phyloP scores from a whole-genome alignment of 2,888 invertebrate genomes.

The Flabesymbios commensalis region DNA sequence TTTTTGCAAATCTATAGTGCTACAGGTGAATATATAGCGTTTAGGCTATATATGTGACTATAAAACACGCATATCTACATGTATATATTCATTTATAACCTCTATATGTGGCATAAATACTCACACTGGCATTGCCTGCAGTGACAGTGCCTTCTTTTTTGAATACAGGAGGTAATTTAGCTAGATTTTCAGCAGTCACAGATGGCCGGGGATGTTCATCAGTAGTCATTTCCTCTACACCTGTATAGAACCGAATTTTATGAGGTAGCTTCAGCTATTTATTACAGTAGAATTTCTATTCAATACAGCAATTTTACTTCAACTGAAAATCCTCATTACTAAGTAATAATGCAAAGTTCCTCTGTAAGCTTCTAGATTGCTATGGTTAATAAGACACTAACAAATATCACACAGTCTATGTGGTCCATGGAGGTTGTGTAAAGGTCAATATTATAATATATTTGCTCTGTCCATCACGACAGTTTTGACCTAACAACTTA shows the following conservation, averaged over 20 bases:
- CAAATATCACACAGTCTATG: too few relatives aligned
- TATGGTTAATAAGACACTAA: too few relatives aligned
- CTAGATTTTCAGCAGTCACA: constrained; percentile 81
- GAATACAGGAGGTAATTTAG: constrained; percentile 86
- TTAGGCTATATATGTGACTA: not conserved
- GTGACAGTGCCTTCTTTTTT: constrained; percentile 93
- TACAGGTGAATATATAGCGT: not conserved
- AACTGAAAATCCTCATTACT: too few relatives aligned
- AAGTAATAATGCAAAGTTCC: too few relatives aligned
- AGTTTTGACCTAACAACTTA: too few relatives aligned
- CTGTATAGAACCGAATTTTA: constrained; percentile 26
- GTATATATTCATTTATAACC: not conserved
- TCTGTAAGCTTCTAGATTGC: too few relatives aligned
- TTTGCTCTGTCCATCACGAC: too few relatives aligned
- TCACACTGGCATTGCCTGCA: constrained; percentile 90
- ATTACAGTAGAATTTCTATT: not conserved
- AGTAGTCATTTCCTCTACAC: constrained; percentile 72
- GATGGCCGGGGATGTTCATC: constrained; percentile 88
- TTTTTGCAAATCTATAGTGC: not conserved
- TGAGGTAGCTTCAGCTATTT: not conserved
- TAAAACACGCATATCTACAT: not conserved
- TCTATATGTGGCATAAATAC: constrained; percentile 44
- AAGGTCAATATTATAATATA: too few relatives aligned
- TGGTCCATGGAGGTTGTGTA: too few relatives aligned
- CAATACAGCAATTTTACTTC: not conserved